These are phyloP conservation scores for Myrmecobius fasciatus DNA, from an alignment of 2,113 vertebrate genomes.

Conservation along the genomic window DNA sequence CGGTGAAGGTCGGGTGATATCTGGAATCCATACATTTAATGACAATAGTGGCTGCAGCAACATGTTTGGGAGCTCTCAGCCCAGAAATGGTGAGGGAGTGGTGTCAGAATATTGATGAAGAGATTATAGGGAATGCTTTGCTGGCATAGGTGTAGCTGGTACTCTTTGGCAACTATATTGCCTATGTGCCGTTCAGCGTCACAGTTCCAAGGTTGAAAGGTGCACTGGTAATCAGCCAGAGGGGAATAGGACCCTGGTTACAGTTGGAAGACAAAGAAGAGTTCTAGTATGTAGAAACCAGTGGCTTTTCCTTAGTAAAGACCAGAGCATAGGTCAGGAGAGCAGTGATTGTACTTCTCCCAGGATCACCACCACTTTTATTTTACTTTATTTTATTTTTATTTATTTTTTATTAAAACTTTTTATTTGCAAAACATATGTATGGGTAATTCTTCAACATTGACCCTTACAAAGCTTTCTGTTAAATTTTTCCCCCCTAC, in stretches of 20 bases:
- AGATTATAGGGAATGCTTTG: not conserved
- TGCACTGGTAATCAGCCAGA: not conserved
- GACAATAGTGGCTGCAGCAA: not conserved
- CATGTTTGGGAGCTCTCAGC: not conserved
- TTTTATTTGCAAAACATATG: too few relatives aligned
- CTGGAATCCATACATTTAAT: not conserved
- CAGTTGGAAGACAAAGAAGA: not conserved
- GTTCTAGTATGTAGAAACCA: not conserved
- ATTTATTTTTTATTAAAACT: too few relatives aligned
- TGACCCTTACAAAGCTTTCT: too few relatives aligned
- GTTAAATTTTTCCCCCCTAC: too few relatives aligned
- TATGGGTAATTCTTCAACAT: too few relatives aligned
- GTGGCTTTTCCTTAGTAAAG: not conserved
- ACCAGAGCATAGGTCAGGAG: not conserved
- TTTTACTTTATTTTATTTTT: too few relatives aligned
- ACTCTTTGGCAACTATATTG: not conserved
- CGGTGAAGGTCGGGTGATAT: not conserved
- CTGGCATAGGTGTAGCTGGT: not conserved
- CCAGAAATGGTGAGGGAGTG: not conserved
- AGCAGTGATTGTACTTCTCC: not conserved
- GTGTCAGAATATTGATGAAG: not conserved
- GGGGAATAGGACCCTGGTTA: not conserved
- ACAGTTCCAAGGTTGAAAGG: not conserved
- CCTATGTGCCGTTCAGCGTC: not conserved
- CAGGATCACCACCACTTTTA: not conserved